phyloP scores from a whole-genome alignment of 2,888 invertebrate genomes.

The Ametastegia equiseti region DNA sequence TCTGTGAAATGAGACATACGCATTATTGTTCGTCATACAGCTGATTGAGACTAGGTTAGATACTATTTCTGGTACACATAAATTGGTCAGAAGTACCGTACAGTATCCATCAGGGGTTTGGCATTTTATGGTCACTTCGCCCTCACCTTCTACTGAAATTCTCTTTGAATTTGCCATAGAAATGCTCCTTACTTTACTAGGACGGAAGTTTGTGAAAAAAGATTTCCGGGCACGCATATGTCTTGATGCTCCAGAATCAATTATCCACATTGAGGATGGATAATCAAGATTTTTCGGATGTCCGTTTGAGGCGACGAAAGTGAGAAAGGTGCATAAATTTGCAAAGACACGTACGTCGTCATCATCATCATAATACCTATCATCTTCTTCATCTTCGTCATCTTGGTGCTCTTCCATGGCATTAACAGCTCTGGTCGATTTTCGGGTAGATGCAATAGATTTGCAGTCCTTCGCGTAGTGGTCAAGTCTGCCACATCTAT shows the following conservation, averaged over 20 bases:
- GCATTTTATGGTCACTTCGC: not conserved
- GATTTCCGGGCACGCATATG: not conserved
- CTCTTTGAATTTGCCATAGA: not conserved
- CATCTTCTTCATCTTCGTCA: not conserved
- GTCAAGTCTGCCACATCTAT: not conserved
- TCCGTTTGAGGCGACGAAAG: not conserved
- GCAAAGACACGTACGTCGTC: not conserved
- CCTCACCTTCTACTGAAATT: slow-evolving; percentile 1
- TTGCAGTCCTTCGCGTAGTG: slow-evolving; percentile 12
- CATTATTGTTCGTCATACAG: not conserved
- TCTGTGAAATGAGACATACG: not conserved
- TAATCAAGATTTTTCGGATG: not conserved
- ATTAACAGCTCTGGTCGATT: not conserved
- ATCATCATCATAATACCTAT: not conserved
- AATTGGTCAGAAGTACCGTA: not conserved
- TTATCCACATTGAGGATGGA: not conserved
- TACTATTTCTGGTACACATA: not conserved
- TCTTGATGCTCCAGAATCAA: not conserved
- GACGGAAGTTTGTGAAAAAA: not conserved
- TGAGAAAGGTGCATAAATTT: not conserved
- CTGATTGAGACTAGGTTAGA: not conserved
- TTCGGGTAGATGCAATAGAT: not conserved
- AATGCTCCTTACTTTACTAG: not conserved
- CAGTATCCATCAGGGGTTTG: not conserved
- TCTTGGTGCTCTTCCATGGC: not conserved